Conservation (phyloP, 2,113 vertebrate species). For the Dascyllus trimaculatus region DNA sequence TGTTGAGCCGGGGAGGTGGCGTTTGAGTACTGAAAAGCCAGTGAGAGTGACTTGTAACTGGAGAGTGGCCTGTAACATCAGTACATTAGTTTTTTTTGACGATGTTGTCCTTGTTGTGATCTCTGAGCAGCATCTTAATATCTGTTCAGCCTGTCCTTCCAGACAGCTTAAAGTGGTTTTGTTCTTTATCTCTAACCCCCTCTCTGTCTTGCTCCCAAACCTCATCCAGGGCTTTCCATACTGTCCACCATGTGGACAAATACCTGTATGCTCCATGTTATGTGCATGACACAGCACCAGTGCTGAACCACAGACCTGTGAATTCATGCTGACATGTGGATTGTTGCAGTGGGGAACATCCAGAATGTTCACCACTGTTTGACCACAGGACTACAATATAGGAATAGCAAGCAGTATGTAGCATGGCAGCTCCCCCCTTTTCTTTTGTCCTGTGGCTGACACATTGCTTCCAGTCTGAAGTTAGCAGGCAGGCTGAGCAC, state of each 20-base stretch:
- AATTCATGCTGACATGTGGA: constrained; percentile 58
- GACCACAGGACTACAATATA: constrained; percentile 19
- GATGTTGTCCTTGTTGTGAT: not conserved
- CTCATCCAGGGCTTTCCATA: constrained; percentile 48
- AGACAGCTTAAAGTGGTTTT: not conserved
- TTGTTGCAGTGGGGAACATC: constrained; percentile 69
- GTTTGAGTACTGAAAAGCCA: constrained; percentile 3
- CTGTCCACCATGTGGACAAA: constrained; percentile 36
- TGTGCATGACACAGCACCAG: constrained; percentile 63
- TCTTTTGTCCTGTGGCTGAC: constrained; percentile 31
- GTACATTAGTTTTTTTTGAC: constrained; percentile 9
- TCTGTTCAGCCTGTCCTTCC: not conserved
- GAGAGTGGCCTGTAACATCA: constrained; percentile 12
- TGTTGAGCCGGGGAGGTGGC: constrained; percentile 1
- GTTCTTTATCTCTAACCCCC: not conserved
- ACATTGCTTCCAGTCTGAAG: constrained; percentile 47
- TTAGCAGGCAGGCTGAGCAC: constrained; percentile 23
- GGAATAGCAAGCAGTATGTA: constrained; percentile 10
- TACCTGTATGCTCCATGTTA: constrained; percentile 52
- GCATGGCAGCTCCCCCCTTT: constrained; percentile 18
- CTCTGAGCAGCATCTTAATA: constrained; percentile 1
- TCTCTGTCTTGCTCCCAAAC: not conserved
- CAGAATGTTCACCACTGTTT: constrained; percentile 71
- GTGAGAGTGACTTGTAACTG: constrained; percentile 38
- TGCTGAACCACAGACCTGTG: constrained; percentile 61